These are phyloP conservation scores for Chlamydotis undulata DNA, from an alignment of 2,113 vertebrate species.

Conservation along the genomic window DNA sequence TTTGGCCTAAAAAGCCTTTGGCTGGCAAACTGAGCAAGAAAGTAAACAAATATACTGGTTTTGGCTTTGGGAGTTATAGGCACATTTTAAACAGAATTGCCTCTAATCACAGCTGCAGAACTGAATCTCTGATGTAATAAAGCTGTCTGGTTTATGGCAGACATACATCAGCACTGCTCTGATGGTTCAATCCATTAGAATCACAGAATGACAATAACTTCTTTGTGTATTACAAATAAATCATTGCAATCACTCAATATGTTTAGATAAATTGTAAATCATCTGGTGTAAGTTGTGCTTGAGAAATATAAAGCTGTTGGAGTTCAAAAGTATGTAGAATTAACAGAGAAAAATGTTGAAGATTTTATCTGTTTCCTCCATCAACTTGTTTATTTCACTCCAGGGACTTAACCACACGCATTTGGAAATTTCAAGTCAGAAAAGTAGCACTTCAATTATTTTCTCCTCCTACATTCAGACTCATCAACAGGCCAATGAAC, in stretches of 20 bases:
- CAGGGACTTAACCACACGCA: constrained; percentile 10
- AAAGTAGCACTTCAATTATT: constrained; percentile 26
- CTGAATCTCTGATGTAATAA: constrained; percentile 56
- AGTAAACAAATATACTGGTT: constrained; percentile 39
- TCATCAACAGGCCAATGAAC: not conserved
- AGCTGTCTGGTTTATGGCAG: constrained; percentile 60
- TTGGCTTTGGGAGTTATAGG: constrained; percentile 37
- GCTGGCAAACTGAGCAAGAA: not conserved
- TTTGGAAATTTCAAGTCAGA: constrained; percentile 46
- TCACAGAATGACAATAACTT: constrained; percentile 52
- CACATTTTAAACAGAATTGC: constrained; percentile 46
- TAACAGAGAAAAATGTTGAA: not conserved
- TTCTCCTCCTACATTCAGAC: not conserved
- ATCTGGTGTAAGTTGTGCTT: constrained; percentile 16
- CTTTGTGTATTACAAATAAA: constrained; percentile 55
- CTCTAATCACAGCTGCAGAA: constrained; percentile 61
- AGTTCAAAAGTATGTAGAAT: not conserved
- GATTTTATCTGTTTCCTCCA: constrained; percentile 30
- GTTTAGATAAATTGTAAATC: constrained; percentile 36
- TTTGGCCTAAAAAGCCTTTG: not conserved
- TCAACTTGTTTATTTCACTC: constrained; percentile 22
- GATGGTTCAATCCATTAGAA: constrained; percentile 51
- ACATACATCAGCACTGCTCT: constrained; percentile 37
- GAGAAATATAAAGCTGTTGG: constrained; percentile 4
- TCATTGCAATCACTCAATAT: not conserved